Conservation (phyloP, 2,888 invertebrate species). For the Chalcosyrphus nemorum region DNA sequence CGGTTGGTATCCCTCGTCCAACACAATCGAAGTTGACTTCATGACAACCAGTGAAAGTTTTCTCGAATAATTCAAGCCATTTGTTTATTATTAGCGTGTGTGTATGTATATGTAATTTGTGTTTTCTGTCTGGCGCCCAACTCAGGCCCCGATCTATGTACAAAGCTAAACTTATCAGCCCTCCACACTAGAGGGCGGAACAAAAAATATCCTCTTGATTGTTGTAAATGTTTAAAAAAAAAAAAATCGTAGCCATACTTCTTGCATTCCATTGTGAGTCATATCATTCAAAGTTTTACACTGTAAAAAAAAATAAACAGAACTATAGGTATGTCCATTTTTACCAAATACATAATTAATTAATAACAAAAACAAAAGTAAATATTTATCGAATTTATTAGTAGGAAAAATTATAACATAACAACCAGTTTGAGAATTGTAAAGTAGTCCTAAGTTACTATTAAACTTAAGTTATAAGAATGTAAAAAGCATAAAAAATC, state of each 20-base stretch:
- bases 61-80: conserved; percentile 56
- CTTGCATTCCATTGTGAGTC: conserved; percentile 64
- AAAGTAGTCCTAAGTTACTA: conserved; percentile 44
- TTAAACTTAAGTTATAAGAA: conserved; percentile 52
- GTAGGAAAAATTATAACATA: conserved; percentile 42
- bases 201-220: conserved; percentile 38
- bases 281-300: conserved; percentile 68
- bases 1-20: conserved; percentile 72
- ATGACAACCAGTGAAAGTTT: conserved; percentile 58
- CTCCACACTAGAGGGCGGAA: conserved; percentile 9
- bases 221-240: conserved; percentile 64
- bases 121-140: conserved; percentile 28
- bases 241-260: conserved; percentile 61
- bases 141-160: conserved; percentile 62
- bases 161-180: conserved; percentile 71
- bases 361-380: conserved; percentile 6
- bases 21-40: conserved; percentile 53
- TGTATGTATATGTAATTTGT: background rate
- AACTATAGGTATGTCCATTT: conserved; percentile 64
- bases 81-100: background rate
- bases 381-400: conserved; percentile 72
- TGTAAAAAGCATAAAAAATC: conserved; percentile 32
- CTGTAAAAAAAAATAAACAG: conserved; percentile 48
- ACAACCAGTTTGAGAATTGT: conserved; percentile 61
- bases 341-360: conserved; percentile 64